Conservation (phyloP, 2,113 vertebrate genomes). For the Calypte anna region DNA sequence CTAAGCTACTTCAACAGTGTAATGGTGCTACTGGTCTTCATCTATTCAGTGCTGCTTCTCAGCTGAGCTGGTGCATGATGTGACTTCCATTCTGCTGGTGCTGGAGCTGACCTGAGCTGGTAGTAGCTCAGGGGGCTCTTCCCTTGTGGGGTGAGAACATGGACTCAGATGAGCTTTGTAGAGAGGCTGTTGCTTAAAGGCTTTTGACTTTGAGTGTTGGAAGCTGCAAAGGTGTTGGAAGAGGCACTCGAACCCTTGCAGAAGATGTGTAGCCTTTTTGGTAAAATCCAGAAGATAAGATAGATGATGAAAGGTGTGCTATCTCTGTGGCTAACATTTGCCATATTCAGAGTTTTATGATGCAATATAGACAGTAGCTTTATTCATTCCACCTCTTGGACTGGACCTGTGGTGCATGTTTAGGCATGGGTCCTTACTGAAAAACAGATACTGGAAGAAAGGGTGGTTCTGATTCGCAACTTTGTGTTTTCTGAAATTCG, state of each 20-base stretch:
- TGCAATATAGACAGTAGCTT: background rate
- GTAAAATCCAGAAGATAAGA: background rate
- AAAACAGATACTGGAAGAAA: background rate
- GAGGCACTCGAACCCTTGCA: rapidly evolving
- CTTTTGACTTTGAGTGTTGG: background rate
- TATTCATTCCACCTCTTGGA: background rate
- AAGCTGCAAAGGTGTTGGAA: background rate
- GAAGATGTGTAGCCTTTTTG: background rate
- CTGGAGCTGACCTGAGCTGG: background rate
- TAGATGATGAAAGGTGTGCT: background rate
- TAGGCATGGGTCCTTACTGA: background rate
- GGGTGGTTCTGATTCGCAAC: background rate
- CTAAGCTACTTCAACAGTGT: background rate
- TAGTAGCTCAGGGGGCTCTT: background rate
- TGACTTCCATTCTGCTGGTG: background rate
- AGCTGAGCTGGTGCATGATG: background rate
- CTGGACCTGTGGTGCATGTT: background rate
- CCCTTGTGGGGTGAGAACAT: rapidly evolving
- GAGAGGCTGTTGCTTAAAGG: background rate
- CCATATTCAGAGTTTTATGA: background rate
- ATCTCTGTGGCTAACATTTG: background rate
- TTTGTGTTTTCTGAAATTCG: background rate
- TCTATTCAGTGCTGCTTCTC: background rate
- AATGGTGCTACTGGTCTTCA: background rate
- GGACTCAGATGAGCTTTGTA: background rate